A percentile compares a stretch with the other conserved stretches of the same genome.
phyloP scores from a whole-genome alignment of 1,140 invertebrate genomes.

The Cydia splendana region DNA sequence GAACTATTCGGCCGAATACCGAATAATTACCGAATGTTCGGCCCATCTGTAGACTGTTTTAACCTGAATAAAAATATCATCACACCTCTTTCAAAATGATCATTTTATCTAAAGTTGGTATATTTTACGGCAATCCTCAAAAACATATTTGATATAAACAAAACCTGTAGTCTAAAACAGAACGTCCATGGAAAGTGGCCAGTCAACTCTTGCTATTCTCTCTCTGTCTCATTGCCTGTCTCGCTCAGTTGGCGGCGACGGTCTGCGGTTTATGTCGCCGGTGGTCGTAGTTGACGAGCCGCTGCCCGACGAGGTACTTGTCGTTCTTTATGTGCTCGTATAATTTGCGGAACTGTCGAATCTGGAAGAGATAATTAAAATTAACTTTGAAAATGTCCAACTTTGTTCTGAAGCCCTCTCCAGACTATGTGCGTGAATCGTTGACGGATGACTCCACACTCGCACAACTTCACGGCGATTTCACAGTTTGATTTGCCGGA shows the following conservation, averaged over 20 bases:
- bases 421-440: no score
- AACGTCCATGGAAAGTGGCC: not conserved
- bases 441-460: no score
- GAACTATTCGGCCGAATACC: no score
- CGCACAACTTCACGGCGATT: no score
- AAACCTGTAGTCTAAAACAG: not conserved
- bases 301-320: constrained; percentile 97
- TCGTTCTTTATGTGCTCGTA: constrained; percentile 99
- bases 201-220: not conserved
- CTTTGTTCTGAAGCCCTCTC: no score
- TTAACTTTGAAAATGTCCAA: no score
- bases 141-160: not conserved
- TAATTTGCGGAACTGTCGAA: constrained; percentile 94
- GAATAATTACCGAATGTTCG: no score
- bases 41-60: no score
- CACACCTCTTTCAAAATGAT: no score
- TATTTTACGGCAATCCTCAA: not conserved
- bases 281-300: constrained; percentile 97
- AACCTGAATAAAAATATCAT: no score
- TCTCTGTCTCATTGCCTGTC: not conserved
- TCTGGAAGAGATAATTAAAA: constrained; percentile 63
- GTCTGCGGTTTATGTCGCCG: constrained; percentile 81
- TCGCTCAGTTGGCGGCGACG: constrained; percentile 53
- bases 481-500: no score
- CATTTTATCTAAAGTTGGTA: not conserved